Base-by-base conservation (phyloP, 1,140 invertebrate species). In the Papilio xuthus region DNA sequence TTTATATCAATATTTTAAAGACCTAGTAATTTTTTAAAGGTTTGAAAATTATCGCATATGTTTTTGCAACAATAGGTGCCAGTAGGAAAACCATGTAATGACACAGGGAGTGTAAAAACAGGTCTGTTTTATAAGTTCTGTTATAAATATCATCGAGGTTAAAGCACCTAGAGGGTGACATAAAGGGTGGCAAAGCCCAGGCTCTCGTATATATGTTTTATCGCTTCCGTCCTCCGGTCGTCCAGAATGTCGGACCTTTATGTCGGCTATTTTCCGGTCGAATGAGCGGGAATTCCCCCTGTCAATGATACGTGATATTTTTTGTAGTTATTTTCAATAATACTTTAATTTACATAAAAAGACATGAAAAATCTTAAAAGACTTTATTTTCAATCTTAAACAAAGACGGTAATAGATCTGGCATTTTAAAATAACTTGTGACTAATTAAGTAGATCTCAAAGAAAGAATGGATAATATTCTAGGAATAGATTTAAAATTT, bases 261-360 rank as follows among this genome's bases (percentile, higher is more conserved):
- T 91, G 90, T 90, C 90, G 86, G 88, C 90, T 91, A 93, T 93
- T 93, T 93, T 93, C 91, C 91, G 89, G 85, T 86, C 81, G 87
- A 86, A 85, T 83, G 88, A 86, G 86, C 90, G 83, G 86, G 90
- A 90, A 92, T 93, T 89, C 85, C 85, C 85, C 83, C 83, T 88
- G 88, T 88, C 86, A 84, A 77, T 81, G 87, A 87, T 88, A 89
- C 83, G 81, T 84, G 85, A 91, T 92, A 91, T 88, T 92, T 91
- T 91, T 7, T 89, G 87, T 82, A 84, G 75, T 84, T 81, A 85
- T 87, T 87, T 90, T 86, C 82, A 86, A 89, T n/a, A n/a, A n/a
- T n/a, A n/a, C n/a, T n/a, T n/a, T n/a, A n/a, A n/a, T 37, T 37
- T 37, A 4, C 7, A 37, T 37, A 37, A 37, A 37, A 37, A 37